Conservation (phyloP, 2,797 vertebrate species). For the Nyctibius grandis region DNA sequence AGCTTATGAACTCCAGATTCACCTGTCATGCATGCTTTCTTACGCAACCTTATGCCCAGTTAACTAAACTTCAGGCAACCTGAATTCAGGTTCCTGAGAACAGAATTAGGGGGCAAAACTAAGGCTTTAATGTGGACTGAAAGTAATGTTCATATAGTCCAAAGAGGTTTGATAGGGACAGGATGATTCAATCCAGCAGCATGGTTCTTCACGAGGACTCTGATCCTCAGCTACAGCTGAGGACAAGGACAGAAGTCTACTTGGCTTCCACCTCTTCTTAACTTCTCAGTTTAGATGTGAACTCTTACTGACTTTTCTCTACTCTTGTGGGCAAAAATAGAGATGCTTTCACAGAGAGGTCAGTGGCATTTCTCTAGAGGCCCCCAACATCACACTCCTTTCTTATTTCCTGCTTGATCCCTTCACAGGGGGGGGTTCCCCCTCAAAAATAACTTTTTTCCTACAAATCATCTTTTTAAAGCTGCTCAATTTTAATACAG, state of each 20-base stretch:
- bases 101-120: background rate
- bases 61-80: background rate
- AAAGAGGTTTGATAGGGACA: background rate
- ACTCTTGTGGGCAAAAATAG: background rate
- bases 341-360: background rate
- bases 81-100: background rate
- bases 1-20: background rate
- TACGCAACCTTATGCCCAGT: fast-evolving
- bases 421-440: background rate
- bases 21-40: background rate
- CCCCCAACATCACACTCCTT: background rate
- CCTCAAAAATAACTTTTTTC: background rate
- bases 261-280: background rate
- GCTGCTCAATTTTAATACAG: background rate
- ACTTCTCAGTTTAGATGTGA: background rate
- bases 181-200: background rate
- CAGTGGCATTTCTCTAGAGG: background rate
- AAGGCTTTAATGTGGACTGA: background rate
- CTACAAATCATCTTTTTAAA: background rate
- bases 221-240: background rate
- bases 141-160: background rate
- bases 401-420: background rate
- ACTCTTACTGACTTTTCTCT: background rate
- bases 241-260: background rate
- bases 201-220: background rate